These are phyloP conservation scores for Gobionotothen gibberifrons DNA, from an alignment of 2,797 vertebrate genomes.

Conservation along the genomic window DNA sequence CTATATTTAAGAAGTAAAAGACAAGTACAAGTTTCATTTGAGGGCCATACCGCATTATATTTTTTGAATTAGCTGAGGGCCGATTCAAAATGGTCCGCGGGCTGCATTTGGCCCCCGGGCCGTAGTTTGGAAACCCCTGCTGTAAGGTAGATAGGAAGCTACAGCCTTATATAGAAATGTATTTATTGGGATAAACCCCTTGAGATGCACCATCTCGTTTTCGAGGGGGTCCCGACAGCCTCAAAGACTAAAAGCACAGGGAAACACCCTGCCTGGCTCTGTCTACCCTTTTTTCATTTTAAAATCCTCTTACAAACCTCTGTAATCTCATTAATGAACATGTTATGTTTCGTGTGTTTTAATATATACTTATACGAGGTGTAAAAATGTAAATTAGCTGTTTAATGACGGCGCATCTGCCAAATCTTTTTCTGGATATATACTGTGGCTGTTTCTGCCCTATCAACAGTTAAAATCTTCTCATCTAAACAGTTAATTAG, in stretches of 20 bases:
- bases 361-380: neutral
- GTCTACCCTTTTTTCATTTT: neutral
- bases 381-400: slow-evolving; percentile 6
- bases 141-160: neutral
- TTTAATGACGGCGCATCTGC: neutral
- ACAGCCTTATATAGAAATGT: too few species aligned
- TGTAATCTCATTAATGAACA: neutral
- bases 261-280: neutral
- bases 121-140: too few species aligned
- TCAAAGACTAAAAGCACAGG: neutral
- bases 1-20: too few species aligned
- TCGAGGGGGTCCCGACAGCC: too few species aligned
- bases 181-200: too few species aligned
- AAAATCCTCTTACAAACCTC: neutral
- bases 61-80: too few species aligned
- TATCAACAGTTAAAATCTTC: neutral
- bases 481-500: neutral
- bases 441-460: neutral
- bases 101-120: too few species aligned
- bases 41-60: too few species aligned
- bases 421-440: neutral
- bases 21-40: too few species aligned
- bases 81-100: too few species aligned
- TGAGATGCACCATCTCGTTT: too few species aligned
- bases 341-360: neutral